A percentile compares a stretch with the other conserved stretches of the same genome.
Conservation (phyloP, 2,797 vertebrate species). For the Euphonia xanthogaster region DNA sequence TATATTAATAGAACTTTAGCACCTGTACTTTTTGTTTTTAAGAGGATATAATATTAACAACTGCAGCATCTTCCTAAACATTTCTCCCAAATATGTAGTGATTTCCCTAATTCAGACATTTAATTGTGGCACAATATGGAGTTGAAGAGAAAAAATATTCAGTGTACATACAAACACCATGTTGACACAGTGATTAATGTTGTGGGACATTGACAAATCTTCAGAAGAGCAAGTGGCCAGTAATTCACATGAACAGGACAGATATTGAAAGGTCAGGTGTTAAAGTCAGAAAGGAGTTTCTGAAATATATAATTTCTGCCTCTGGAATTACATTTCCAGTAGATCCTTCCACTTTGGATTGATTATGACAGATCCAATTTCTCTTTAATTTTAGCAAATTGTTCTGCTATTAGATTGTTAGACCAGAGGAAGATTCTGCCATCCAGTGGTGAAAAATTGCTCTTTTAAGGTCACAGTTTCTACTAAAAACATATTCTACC, state of each 20-base stretch:
- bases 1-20: not conserved
- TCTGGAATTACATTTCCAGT: constrained; percentile 25
- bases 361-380: constrained; percentile 22
- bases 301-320: not conserved
- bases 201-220: not conserved
- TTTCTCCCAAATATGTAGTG: not conserved
- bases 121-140: not conserved
- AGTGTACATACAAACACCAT: not conserved
- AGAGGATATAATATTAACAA: not conserved
- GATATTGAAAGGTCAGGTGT: constrained; percentile 11
- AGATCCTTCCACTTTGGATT: constrained; percentile 24
- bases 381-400: constrained; percentile 28
- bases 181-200: not conserved
- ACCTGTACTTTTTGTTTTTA: not conserved
- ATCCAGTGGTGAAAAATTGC: constrained; percentile 52
- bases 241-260: not conserved
- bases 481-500: not conserved
- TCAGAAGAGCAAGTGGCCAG: not conserved
- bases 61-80: not conserved
- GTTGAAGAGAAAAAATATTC: not conserved
- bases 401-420: not conserved
- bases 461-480: not conserved
- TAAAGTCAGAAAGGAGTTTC: not conserved
- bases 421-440: constrained; percentile 59
- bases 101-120: not conserved